These are phyloP conservation scores for Drosophila koepferae DNA, from an alignment of 2,888 invertebrate species.

Conservation along the genomic window DNA sequence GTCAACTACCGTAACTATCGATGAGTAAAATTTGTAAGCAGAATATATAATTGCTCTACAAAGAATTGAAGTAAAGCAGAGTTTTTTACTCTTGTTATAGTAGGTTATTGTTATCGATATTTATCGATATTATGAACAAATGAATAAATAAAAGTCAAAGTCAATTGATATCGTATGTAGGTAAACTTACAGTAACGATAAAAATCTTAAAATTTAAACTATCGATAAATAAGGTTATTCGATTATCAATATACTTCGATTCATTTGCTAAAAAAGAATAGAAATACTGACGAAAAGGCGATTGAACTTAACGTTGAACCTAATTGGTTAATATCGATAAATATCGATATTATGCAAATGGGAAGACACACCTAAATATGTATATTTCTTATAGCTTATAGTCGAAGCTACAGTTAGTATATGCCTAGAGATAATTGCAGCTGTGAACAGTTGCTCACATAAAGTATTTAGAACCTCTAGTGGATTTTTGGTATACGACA, in stretches of 20 bases:
- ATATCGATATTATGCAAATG: not conserved
- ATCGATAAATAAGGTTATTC: not conserved
- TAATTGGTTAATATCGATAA: not conserved
- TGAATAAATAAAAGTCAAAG: too few relatives aligned
- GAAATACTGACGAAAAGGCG: not conserved
- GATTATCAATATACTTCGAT: not conserved
- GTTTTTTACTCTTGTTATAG: too few relatives aligned
- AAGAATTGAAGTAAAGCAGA: too few relatives aligned
- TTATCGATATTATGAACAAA: too few relatives aligned
- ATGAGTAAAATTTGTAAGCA: not conserved
- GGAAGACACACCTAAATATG: not conserved
- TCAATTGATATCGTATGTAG: too few relatives aligned
- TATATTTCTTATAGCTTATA: not conserved
- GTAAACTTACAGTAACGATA: too few relatives aligned
- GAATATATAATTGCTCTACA: not conserved
- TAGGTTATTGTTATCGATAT: too few relatives aligned
- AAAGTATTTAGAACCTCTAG: not conserved
- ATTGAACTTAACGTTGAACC: not conserved
- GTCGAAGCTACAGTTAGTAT: not conserved
- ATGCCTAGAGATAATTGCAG: not conserved
- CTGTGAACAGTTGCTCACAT: not conserved
- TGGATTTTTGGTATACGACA: too few relatives aligned
- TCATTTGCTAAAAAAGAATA: rapidly evolving
- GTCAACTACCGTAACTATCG: not conserved
- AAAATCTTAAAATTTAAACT: too few relatives aligned